These are phyloP conservation scores for human (Homo sapiens) DNA, from an alignment of 2,113 vertebrate genomes.

Conservation along the genomic window GRCh38 chr12:111879001-111879500, in stretches of 20 bases:
- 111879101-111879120: neutral
- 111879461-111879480: too few species aligned
- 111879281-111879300: neutral
- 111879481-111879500: too few species aligned
- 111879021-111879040: neutral
- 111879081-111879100: neutral
- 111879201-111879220: neutral
- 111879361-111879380: neutral
- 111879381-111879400: neutral
- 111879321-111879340: neutral
- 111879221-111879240: neutral
- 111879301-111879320: constrained; percentile 12
- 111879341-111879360: neutral
- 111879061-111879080: neutral
- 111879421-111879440: too few species aligned
- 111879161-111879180: constrained; percentile 13
- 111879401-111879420: too few species aligned
- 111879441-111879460: too few species aligned
- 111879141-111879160: neutral
- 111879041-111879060: neutral
- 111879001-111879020: constrained; percentile 13
- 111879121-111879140: neutral
- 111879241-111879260: neutral
- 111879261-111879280: neutral
- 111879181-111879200: neutral